Conservation (phyloP, 2,113 vertebrate species). For the Kobus ellipsiprymnus region DNA sequence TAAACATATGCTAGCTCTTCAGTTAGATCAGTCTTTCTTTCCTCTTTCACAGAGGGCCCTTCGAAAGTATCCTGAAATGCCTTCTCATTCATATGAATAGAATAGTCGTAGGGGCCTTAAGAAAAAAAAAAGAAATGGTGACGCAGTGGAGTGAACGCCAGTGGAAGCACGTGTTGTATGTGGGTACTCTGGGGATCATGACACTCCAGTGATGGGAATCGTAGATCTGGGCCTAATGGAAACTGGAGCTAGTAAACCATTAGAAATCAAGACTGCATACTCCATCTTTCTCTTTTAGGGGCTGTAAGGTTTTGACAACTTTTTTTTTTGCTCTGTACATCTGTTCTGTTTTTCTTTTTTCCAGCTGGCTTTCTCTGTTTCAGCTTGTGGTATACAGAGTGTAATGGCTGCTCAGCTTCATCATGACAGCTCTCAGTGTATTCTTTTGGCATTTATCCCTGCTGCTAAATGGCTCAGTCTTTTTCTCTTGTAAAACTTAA, state of each 20-base stretch:
- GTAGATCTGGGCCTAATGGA: not conserved
- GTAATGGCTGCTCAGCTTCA: not conserved
- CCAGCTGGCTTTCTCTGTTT: constrained; percentile 24
- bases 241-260: not conserved
- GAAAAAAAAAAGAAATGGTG: not conserved
- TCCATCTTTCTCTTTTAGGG: not conserved
- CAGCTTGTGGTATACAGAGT: not conserved
- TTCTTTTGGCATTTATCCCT: constrained; percentile 19
- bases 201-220: not conserved
- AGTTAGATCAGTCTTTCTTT: not conserved
- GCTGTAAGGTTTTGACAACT: not conserved
- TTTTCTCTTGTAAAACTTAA: constrained; percentile 29
- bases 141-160: not conserved
- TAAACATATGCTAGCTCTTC: not conserved
- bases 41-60: not conserved
- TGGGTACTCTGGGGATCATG: not conserved
- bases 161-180: not conserved
- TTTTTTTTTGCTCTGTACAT: not conserved
- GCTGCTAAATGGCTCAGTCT: not conserved
- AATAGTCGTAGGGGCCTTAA: not conserved
- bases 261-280: not conserved
- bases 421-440: not conserved
- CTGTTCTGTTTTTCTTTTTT: constrained; percentile 20
- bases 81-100: not conserved
- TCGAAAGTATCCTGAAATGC: constrained; percentile 25